Conservation (phyloP, 2,888 invertebrate genomes). For the Prenolepis imparis region DNA sequence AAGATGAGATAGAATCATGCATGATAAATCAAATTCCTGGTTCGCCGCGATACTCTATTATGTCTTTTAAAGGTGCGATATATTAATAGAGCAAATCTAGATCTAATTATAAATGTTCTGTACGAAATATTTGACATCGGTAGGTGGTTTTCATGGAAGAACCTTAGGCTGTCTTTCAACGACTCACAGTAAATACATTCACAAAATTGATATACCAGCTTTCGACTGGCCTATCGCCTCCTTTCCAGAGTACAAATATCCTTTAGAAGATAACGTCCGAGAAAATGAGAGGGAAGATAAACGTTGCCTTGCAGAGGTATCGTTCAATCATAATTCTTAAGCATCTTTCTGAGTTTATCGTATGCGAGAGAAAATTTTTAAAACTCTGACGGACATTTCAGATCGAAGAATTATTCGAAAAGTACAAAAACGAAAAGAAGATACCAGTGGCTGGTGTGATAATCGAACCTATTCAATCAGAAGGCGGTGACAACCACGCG, state of each 20-base stretch:
- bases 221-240: constrained; percentile 98
- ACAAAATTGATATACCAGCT: constrained; percentile 97
- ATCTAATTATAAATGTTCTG: background rate
- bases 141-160: constrained; percentile 97
- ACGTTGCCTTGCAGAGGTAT: constrained; percentile 89
- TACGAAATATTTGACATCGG: background rate
- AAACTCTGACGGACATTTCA: constrained; percentile 73
- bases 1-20: constrained; percentile 93
- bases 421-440: constrained; percentile 89
- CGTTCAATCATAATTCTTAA: background rate
- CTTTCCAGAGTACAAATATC: constrained; percentile 97
- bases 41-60: constrained; percentile 92
- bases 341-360: background rate
- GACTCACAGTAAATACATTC: constrained; percentile 98
- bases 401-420: constrained; percentile 92
- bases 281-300: constrained; percentile 95
- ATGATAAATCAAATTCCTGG: constrained; percentile 96
- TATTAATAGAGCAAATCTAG: background rate
- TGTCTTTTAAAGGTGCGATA: constrained; percentile 92
- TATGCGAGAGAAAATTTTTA: background rate
- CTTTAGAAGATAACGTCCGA: constrained; percentile 91
- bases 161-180: constrained; percentile 94
- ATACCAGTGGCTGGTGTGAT: constrained; percentile 96
- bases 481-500: constrained; percentile 98
- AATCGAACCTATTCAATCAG: constrained; percentile 98